Base-by-base conservation (phyloP, 2,888 invertebrate genomes). In the Podabrus alpinus region DNA sequence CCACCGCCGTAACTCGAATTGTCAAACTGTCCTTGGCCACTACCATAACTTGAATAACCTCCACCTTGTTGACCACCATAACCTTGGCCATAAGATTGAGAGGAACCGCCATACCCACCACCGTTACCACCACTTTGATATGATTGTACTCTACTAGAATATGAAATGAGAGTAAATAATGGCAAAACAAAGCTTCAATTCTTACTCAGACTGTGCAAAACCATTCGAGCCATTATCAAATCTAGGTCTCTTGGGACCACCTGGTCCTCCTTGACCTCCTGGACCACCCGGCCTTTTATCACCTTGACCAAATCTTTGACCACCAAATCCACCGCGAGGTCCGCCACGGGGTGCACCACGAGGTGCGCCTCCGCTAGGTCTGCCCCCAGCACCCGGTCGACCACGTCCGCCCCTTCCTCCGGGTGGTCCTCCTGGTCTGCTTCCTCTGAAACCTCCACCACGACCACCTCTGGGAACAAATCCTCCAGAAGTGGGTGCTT, bases 161-260 rank as follows among this genome's bases (percentile, higher is more conserved):
- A 72, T n/a, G 60, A 61, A 59, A 64, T 19, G 16, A 62, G 66
- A 75, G 71, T 72, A 66, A 11, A 17, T 16, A 16, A 75, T 59
- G 21, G 15, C 19, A 61, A n/a, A 61, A 45, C 0, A 69, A 24
- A 25, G 29, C 5, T 66, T n/a, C 2, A 45, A 66, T 9, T 77
- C 77, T 78, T 74, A 79, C 79, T 76, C 76, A 71, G 77, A 77
- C 78, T 84, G 83, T 68, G 82, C 82, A 74, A 81, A 84, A 73
- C 85, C 85, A 79, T 85, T 85, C 69, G 83, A 81, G 29, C 80
- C 80, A 73, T 83, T 83, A 59, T 85, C 85, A 73, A 83, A 85
- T 68, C 85, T 75, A 7, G 83, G 83, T 69, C 85, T 82, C 72
- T 85, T 85, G 0, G 79, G 76, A 16, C 73, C 73, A 10, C 62